Conservation (phyloP, 2,888 invertebrate genomes). For the Acleris literana region DNA sequence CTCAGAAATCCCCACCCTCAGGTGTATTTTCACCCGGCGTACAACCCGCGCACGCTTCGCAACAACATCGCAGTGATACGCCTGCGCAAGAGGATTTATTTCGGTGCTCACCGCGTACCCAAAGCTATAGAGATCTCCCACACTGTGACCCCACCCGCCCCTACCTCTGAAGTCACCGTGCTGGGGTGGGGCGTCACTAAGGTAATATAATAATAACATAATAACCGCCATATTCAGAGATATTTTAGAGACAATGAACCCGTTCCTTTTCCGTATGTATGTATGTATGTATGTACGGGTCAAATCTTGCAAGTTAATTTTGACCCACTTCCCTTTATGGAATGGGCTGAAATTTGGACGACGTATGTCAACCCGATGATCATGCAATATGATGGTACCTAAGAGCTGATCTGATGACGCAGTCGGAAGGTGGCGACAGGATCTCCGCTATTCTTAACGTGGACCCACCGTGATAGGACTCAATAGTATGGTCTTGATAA, state of each 20-base stretch:
- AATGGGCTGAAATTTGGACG: no score
- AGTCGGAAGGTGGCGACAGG: no score
- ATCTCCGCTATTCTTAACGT: no score
- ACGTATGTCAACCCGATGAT: no score
- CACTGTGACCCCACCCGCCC: constrained; percentile 44
- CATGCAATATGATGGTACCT: no score
- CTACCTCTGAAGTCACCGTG: constrained; percentile 63
- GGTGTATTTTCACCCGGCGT: constrained; percentile 76
- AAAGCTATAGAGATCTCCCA: constrained; percentile 62
- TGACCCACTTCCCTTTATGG: no score
- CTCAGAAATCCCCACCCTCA: constrained; percentile 38
- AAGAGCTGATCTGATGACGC: no score
- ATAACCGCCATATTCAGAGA: no score
- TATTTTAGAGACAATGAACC: background rate
- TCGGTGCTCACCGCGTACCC: constrained; percentile 60
- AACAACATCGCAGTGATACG: constrained; percentile 71
- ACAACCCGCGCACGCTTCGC: constrained; percentile 62
- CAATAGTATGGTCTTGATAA: no score
- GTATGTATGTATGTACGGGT: no score
- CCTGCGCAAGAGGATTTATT: constrained; percentile 56
- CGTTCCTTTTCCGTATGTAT: background rate
- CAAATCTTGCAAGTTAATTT: no score
- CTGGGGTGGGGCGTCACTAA: constrained; percentile 76
- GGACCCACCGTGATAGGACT: no score
- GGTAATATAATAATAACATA: constrained; percentile 48